Percentiles rank a stretch among this genome's conserved stretches.
Evolutionary conservation across 2,888 invertebrate species (phyloP).

Genomic region (Actias luna): DNA sequence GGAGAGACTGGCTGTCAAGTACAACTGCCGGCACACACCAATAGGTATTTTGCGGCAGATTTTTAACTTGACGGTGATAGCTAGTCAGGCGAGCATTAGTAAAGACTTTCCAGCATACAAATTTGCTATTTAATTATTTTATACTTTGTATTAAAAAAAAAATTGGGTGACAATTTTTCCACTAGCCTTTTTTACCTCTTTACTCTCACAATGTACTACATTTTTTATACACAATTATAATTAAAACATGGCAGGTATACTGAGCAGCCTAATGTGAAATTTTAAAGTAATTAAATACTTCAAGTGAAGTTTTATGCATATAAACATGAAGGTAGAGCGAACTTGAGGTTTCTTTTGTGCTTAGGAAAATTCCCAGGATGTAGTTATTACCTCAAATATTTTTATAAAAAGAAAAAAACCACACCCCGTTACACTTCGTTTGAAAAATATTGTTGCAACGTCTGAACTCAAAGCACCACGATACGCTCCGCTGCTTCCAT

Average conservation of each 20-base stretch:
- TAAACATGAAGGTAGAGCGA: background rate
- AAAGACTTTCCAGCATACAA: no score
- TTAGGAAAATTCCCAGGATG: background rate
- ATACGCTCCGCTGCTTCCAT: background rate
- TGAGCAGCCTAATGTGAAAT: background rate
- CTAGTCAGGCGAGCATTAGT: no score
- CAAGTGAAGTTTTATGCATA: background rate
- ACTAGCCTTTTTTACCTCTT: no score
- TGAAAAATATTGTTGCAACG: background rate
- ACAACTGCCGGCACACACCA: no score
- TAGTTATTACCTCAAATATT: background rate
- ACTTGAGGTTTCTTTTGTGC: background rate
- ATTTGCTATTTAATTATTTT: background rate
- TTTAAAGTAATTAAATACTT: background rate
- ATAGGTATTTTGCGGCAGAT: no score
- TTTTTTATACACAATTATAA: no score
- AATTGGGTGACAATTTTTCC: no score
- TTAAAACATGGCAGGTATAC: background rate
- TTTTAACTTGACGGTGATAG: no score
- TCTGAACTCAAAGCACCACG: slow-evolving; percentile 1
- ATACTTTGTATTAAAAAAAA: background rate
- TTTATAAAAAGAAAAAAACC: background rate
- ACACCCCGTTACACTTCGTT: background rate
- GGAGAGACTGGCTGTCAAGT: no score
- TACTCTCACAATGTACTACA: no score